A percentile compares a stretch with the other conserved stretches of the same genome.
phyloP scores from a whole-genome alignment of 2,888 invertebrate genomes.

The Choreutis nemorana region DNA sequence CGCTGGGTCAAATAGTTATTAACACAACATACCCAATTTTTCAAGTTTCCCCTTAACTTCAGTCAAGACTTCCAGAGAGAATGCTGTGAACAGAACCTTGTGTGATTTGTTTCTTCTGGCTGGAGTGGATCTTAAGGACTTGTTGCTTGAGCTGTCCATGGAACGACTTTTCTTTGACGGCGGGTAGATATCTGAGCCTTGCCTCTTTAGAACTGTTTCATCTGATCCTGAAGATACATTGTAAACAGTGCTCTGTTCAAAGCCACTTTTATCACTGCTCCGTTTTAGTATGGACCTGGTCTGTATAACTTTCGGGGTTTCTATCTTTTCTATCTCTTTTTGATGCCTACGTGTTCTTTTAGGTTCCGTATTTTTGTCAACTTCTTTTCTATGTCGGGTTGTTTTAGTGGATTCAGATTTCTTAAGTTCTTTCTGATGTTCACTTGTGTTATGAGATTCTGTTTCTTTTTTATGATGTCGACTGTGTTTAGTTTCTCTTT shows the following conservation, averaged over 20 bases:
- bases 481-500: no score
- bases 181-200: no score
- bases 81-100: constrained; percentile 43
- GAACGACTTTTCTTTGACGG: constrained; percentile 30
- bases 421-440: no score
- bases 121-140: constrained; percentile 23
- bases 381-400: neutral
- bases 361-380: neutral
- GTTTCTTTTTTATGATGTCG: no score
- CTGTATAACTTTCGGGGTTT: neutral
- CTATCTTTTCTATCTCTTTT: constrained; percentile 1
- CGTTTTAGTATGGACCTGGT: no score
- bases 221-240: constrained; percentile 30
- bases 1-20: no score
- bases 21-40: constrained; percentile 40
- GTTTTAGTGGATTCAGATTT: constrained; percentile 4
- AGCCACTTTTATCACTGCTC: constrained; percentile 3
- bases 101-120: constrained; percentile 24
- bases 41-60: constrained; percentile 35
- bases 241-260: constrained; percentile 38
- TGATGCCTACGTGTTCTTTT: neutral
- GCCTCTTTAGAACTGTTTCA: no score
- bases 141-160: constrained; percentile 11
- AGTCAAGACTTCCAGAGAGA: no score
- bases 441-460: no score